Conservation (phyloP, 2,888 invertebrate species). For the Cataglyphis livida region DNA sequence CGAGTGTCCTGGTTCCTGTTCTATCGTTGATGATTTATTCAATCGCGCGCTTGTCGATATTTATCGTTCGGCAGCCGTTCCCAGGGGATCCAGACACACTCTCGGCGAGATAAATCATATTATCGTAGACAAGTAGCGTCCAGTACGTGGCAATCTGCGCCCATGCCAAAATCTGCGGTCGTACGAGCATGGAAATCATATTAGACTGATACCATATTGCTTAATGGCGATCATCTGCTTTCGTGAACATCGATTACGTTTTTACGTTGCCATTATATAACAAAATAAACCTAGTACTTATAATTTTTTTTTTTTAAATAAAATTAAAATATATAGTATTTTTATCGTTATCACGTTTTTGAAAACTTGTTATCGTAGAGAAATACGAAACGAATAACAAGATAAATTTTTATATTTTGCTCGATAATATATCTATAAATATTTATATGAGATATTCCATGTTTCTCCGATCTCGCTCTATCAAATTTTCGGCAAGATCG, state of each 20-base stretch:
- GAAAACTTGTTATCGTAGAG: neutral
- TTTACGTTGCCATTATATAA: neutral
- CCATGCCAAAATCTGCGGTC: conserved; percentile 67
- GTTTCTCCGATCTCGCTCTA: neutral
- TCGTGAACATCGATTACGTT: neutral
- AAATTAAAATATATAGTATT: neutral
- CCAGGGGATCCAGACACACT: conserved; percentile 63
- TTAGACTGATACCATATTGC: conserved; percentile 72
- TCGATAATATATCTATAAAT: neutral
- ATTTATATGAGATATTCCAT: neutral
- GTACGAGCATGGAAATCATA: conserved; percentile 69
- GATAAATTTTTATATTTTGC: neutral
- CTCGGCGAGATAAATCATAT: conserved; percentile 75
- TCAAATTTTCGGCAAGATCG: conserved; percentile 26
- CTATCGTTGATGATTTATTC: conserved; percentile 74
- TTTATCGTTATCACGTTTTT: neutral
- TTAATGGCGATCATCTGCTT: conserved; percentile 67
- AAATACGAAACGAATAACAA: neutral
- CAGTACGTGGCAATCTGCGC: conserved; percentile 69
- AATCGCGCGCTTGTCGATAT: conserved; percentile 74
- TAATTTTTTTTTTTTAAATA: neutral
- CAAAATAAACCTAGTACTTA: neutral
- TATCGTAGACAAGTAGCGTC: conserved; percentile 76
- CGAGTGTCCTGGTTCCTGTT: conserved; percentile 60
- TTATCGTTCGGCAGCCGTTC: conserved; percentile 64